These are phyloP conservation scores for Tichodroma muraria DNA, from an alignment of 2,113 vertebrate species.

Conservation along the genomic window DNA sequence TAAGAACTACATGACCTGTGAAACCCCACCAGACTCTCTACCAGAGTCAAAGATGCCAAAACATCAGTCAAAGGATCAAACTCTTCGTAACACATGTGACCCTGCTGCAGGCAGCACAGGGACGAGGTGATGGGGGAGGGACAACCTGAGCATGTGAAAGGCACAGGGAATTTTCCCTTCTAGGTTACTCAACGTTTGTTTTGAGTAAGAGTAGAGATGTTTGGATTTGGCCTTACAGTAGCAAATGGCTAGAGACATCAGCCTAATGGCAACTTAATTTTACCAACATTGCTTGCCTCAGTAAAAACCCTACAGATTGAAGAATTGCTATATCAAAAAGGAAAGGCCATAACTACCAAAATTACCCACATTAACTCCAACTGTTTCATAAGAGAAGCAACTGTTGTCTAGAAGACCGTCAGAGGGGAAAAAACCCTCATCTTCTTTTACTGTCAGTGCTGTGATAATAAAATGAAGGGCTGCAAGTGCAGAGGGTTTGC, in stretches of 20 bases:
- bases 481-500: not conserved
- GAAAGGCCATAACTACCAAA: constrained; percentile 47
- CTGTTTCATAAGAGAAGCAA: constrained; percentile 47
- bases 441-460: not conserved
- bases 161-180: not conserved
- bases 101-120: not conserved
- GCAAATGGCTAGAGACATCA: not conserved
- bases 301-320: constrained; percentile 37
- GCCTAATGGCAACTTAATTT: constrained; percentile 1
- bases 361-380: constrained; percentile 54
- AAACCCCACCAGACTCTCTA: not conserved
- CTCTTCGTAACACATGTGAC: not conserved
- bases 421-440: not conserved
- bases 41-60: not conserved
- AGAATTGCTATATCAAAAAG: constrained; percentile 52
- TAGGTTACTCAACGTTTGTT: not conserved
- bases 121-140: not conserved
- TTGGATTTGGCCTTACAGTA: not conserved
- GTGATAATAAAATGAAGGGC: not conserved
- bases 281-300: not conserved
- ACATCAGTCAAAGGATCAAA: not conserved
- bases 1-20: not conserved
- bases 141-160: not conserved
- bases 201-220: not conserved
- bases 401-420: constrained; percentile 51